Conservation (phyloP, 92 coral and sea anemone species). For the Bergia sp. region DNA sequence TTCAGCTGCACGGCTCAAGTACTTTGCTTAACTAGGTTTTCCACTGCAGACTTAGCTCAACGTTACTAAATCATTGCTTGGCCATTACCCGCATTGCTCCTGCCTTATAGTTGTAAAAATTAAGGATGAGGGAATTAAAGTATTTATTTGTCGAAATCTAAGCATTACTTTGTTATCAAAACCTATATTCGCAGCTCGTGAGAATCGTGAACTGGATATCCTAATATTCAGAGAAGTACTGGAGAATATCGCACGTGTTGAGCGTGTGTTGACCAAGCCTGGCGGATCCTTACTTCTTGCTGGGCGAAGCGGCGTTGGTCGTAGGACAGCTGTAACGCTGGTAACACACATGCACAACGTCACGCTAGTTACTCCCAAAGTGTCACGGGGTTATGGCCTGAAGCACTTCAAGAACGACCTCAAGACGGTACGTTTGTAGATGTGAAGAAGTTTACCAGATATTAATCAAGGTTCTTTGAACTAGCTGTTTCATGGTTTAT, state of each 20-base stretch:
- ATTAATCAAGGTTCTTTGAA: neutral
- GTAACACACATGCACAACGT: slow-evolving; percentile 99
- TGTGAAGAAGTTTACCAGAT: neutral
- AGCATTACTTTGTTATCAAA: too few species aligned
- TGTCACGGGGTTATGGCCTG: slow-evolving; percentile 93
- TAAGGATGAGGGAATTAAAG: neutral
- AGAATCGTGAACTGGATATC: slow-evolving; percentile 93
- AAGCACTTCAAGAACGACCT: slow-evolving; percentile 94
- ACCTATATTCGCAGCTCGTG: slow-evolving; percentile 75
- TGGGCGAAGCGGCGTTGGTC: slow-evolving; percentile 99
- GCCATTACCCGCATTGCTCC: too few species aligned
- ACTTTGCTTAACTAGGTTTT: too few species aligned
- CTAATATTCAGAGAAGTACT: slow-evolving; percentile 94
- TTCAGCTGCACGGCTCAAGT: too few species aligned
- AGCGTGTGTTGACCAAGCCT: slow-evolving; percentile 89
- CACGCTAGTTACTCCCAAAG: slow-evolving; percentile 90
- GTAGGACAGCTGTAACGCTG: slow-evolving; percentile 95
- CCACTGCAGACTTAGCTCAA: too few species aligned
- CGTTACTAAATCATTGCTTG: too few species aligned
- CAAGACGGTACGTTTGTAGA: slow-evolving; percentile 69
- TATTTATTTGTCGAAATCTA: too few species aligned
- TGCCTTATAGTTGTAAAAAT: too few species aligned
- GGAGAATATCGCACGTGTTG: slow-evolving; percentile 95
- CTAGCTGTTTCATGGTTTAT: neutral
- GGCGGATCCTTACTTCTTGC: slow-evolving; percentile 97